phyloP scores from a whole-genome alignment of 2,888 invertebrate species.

The Pheosia tremula region DNA sequence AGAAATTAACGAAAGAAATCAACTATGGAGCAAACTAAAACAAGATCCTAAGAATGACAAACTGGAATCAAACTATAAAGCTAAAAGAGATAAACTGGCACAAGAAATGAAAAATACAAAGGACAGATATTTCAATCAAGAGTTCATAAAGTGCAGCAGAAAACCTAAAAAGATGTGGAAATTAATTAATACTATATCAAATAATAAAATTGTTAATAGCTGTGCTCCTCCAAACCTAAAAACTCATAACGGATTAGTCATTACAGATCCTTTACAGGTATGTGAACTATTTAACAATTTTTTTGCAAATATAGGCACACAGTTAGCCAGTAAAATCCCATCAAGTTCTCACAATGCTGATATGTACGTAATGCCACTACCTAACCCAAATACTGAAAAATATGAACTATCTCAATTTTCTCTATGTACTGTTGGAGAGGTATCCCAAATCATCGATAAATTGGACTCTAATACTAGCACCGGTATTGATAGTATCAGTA shows the following conservation, averaged over 20 bases:
- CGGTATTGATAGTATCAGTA: slow-evolving; percentile 16
- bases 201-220: slow-evolving; percentile 15
- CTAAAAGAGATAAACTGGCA: background rate
- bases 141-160: slow-evolving; percentile 8
- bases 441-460: slow-evolving; percentile 10
- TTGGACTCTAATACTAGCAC: slow-evolving; percentile 14
- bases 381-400: too few relatives aligned
- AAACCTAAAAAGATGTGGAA: slow-evolving; percentile 18
- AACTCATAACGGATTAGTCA: slow-evolving; percentile 4
- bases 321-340: slow-evolving; percentile 22
- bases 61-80: slow-evolving; percentile 1
- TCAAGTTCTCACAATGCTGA: slow-evolving; percentile 11
- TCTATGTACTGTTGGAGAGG: background rate
- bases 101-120: slow-evolving; percentile 13
- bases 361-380: too few relatives aligned
- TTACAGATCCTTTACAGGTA: slow-evolving; percentile 15
- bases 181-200: slow-evolving; percentile 15
- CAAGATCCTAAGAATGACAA: slow-evolving; percentile 12
- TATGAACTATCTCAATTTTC: slow-evolving; percentile 1
- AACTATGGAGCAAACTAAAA: slow-evolving; percentile 16
- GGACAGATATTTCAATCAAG: slow-evolving; percentile 15
- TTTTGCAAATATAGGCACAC: slow-evolving; percentile 18
- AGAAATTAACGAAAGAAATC: slow-evolving; percentile 20
- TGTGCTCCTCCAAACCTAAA: slow-evolving; percentile 17
- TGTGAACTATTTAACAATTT: slow-evolving; percentile 25